These are phyloP conservation scores for Gadus chalcogrammus DNA, from an alignment of 2,113 vertebrate species.

Conservation along the genomic window DNA sequence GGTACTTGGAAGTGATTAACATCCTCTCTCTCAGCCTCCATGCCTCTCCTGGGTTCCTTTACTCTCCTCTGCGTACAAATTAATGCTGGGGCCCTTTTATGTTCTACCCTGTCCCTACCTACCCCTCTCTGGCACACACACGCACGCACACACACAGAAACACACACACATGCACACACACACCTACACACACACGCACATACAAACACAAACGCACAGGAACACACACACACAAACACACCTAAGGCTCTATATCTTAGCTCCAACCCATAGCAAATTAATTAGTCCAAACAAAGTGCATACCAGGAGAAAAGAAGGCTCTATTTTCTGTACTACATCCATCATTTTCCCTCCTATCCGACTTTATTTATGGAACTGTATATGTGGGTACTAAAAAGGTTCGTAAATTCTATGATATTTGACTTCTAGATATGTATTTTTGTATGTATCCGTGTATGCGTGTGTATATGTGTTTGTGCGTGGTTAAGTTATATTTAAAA, in stretches of 20 bases:
- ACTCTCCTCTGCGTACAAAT: too few species aligned
- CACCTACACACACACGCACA: neutral
- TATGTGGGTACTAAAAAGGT: neutral
- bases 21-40: conserved; percentile 4
- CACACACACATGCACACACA: conserved; percentile 1
- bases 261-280: conserved; percentile 51
- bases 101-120: neutral
- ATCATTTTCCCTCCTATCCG: conserved; percentile 39
- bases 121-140: neutral
- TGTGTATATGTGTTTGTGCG: conserved; percentile 4
- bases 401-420: conserved; percentile 31
- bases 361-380: neutral
- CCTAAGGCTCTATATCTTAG: conserved; percentile 20
- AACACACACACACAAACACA: conserved; percentile 9
- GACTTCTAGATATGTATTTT: neutral
- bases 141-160: neutral
- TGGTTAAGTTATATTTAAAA: too few species aligned
- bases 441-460: neutral
- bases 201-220: conserved; percentile 1
- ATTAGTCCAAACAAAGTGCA: conserved; percentile 57
- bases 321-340: conserved; percentile 37
- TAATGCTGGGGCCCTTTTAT: too few species aligned
- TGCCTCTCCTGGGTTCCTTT: neutral
- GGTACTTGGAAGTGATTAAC: too few species aligned
- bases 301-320: conserved; percentile 42